Base-by-base conservation (phyloP, 2,113 vertebrate species). In the Elaphurus davidianus region DNA sequence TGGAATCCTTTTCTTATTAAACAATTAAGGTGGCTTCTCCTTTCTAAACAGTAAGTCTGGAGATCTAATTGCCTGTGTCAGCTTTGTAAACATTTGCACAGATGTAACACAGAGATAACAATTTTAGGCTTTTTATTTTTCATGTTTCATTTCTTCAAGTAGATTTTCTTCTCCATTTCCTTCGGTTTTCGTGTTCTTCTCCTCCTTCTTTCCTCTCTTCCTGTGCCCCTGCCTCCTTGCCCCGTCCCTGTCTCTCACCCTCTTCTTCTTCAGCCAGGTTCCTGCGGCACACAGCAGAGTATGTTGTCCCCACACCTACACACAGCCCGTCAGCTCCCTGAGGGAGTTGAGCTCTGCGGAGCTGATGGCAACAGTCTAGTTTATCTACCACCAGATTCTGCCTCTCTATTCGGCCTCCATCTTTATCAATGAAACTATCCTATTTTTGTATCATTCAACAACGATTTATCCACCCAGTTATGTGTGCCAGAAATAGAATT, bases 301-400 rank as follows among this genome's bases (percentile, higher is more conserved):
- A 40, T 28, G 19, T 3, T 47, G 27, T 64, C 0, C 23, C 0
- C 16, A 3, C 0, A 47, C 5, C 15, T 84, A 0, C 1, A 1
- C 10, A 11, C 5, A 40, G 11, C 17, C 3, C 12, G 17, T 81
- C 25, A 21, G 17, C 2, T 16, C 33, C 43, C 43, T 7, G 7
- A 12, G 47, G 3, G 12, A 55, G 11, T 15, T 83, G 12, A 57
- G 36, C 8, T 30, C 17, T 4, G 7, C 6, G 5, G 50, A 45
- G 2, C 21, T 19, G 15, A 5, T 12, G 11, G 5, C 16, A 36
- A 2, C 3, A 7, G 45, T 13, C 28, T n/a, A 3, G 11, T 28
- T 52, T 5, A 21, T 76, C 28, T 43, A 1, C 36, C 55, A 40
- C 9, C 62, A 71, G 27, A 36, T 17, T 27, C 19, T 86, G 11